Evolutionary conservation across 2,113 vertebrate species (phyloP).

Genomic region (Strigops habroptila): DNA sequence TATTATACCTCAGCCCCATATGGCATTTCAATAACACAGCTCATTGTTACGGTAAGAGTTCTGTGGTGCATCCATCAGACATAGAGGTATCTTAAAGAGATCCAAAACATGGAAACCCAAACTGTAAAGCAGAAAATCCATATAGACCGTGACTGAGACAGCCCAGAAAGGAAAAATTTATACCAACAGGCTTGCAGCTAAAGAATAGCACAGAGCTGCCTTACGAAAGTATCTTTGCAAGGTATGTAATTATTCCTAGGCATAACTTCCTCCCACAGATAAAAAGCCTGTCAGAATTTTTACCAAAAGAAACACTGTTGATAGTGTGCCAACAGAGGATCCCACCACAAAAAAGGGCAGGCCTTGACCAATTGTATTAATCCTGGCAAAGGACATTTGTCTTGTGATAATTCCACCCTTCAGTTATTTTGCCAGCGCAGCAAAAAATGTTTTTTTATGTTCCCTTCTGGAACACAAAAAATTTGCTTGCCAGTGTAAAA

Average conservation of each 20-base stretch:
- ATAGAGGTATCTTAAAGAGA: neutral
- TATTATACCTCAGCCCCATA: neutral
- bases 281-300: neutral
- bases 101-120: neutral
- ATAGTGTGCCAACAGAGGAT: neutral
- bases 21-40: neutral
- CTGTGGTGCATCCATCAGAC: neutral
- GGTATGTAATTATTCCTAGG: neutral
- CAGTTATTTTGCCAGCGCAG: neutral
- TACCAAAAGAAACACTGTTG: neutral
- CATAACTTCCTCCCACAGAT: fast-evolving
- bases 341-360: neutral
- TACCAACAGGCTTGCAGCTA: neutral
- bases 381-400: neutral
- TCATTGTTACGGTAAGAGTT: neutral
- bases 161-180: neutral
- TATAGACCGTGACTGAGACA: neutral
- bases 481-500: neutral
- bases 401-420: neutral
- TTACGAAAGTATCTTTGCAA: neutral
- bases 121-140: neutral
- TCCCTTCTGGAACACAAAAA: neutral
- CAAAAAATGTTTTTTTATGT: neutral
- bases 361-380: neutral
- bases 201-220: neutral